phyloP scores from a whole-genome alignment of 2,797 vertebrate species.

The Mallotus villosus region DNA sequence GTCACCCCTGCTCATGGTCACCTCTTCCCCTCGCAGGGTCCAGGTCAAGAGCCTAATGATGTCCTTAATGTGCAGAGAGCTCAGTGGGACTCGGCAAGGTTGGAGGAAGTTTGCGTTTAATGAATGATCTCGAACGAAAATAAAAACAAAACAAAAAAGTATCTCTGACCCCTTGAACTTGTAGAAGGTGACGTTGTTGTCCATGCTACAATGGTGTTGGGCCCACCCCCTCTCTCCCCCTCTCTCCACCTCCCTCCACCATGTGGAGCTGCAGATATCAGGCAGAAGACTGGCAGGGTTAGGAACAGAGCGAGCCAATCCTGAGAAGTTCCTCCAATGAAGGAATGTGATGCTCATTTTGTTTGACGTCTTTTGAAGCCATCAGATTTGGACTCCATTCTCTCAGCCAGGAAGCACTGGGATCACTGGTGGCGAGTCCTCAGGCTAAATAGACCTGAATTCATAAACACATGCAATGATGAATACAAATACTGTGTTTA shows the following conservation, averaged over 20 bases:
- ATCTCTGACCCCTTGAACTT: not conserved
- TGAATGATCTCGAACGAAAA: slow-evolving; percentile 38
- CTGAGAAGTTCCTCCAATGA: not conserved
- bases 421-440: not conserved
- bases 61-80: slow-evolving; percentile 29
- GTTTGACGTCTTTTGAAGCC: not conserved
- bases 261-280: not conserved
- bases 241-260: not conserved
- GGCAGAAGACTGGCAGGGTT: too few species aligned
- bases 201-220: not conserved
- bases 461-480: slow-evolving; percentile 1
- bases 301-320: too few species aligned
- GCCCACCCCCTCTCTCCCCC: not conserved
- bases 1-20: slow-evolving; percentile 24
- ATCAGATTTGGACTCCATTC: slow-evolving; percentile 2
- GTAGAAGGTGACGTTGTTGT: not conserved
- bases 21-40: slow-evolving; percentile 24
- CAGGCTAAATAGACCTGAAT: not conserved
- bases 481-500: not conserved
- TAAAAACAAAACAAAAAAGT: not conserved
- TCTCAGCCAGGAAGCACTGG: not conserved
- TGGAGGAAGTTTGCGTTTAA: slow-evolving; percentile 25
- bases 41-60: slow-evolving; percentile 52
- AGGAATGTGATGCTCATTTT: not conserved
- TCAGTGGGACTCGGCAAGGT: slow-evolving; percentile 40